Percentiles rank a stretch among this genome's conserved stretches.
phyloP scores from a whole-genome alignment of 2,888 invertebrate genomes.

The Limulus polyphemus region DNA sequence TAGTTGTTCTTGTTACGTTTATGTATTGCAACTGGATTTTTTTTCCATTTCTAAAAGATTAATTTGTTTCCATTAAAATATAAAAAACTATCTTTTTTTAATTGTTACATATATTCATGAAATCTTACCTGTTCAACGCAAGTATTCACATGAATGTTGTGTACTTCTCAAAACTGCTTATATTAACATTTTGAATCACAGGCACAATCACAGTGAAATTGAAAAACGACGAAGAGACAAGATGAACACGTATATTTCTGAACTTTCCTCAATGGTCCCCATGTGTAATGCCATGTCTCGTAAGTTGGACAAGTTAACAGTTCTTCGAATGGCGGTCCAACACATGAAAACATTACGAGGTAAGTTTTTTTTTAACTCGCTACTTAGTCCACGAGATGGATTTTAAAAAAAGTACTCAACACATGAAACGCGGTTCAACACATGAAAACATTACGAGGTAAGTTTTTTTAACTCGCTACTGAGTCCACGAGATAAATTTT shows the following conservation, averaged over 20 bases:
- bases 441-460: constrained; percentile 54
- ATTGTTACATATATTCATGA: too few relatives aligned
- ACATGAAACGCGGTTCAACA: constrained; percentile 89
- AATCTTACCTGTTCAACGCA: too few relatives aligned
- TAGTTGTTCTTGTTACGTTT: too few relatives aligned
- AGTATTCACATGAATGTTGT: too few relatives aligned
- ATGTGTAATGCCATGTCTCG: constrained; percentile 88
- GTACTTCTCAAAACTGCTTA: too few relatives aligned
- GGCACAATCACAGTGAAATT: constrained; percentile 92
- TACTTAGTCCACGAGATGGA: neutral
- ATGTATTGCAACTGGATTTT: too few relatives aligned
- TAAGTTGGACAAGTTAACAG: constrained; percentile 83
- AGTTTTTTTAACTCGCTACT: constrained; percentile 12
- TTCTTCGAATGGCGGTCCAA: constrained; percentile 81
- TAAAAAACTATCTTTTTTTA: too few relatives aligned
- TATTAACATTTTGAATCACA: constrained; percentile 33
- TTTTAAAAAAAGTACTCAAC: neutral
- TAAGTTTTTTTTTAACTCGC: constrained; percentile 23
- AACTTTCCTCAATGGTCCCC: constrained; percentile 76
- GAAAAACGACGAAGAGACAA: constrained; percentile 88
- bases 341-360: constrained; percentile 62
- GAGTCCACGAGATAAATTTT: neutral
- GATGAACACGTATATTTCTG: constrained; percentile 90
- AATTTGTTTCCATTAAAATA: too few relatives aligned
- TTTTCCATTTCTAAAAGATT: too few relatives aligned